phyloP scores from a whole-genome alignment of 23 tunicate genomes.

The Trididemnum miniatum region DNA sequence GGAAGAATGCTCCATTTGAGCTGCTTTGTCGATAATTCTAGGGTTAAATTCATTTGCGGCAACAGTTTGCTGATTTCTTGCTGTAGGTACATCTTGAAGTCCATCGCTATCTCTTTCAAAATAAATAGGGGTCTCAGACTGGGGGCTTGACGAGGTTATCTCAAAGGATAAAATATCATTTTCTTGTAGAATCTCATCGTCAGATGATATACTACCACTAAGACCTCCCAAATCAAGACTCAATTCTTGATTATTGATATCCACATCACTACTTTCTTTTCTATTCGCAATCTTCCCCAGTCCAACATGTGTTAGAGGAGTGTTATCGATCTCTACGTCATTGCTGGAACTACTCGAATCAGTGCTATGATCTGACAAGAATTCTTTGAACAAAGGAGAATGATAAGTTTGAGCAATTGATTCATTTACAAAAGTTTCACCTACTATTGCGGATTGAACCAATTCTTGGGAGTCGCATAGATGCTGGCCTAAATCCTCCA shows the following conservation, averaged over 20 bases:
- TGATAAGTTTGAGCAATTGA: not conserved
- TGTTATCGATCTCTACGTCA: not conserved
- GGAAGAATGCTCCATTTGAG: not conserved
- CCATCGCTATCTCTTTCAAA: slow-evolving; percentile 31
- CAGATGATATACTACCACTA: not conserved
- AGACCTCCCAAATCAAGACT: slow-evolving; percentile 6
- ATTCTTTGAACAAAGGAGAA: not conserved
- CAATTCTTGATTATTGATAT: not conserved
- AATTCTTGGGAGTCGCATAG: not conserved
- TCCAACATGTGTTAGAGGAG: too few relatives aligned
- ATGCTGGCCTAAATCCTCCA: not conserved
- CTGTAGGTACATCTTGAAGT: not conserved
- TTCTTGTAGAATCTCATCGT: not conserved
- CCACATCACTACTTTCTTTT: not conserved
- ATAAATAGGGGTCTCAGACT: slow-evolving; percentile 25
- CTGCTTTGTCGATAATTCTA: not conserved
- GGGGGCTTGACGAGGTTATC: too few relatives aligned
- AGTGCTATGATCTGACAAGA: not conserved
- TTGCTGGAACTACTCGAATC: not conserved
- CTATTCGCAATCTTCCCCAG: too few relatives aligned
- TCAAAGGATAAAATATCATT: not conserved
- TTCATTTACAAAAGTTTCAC: slow-evolving; percentile 5
- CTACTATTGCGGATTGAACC: not conserved
- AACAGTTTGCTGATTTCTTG: slow-evolving; percentile 9
- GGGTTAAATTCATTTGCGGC: not conserved